Percentiles rank a stretch among this genome's conserved stretches.
Evolutionary conservation across 2,113 vertebrate species (phyloP).

Genomic region (Pitta sordida): DNA sequence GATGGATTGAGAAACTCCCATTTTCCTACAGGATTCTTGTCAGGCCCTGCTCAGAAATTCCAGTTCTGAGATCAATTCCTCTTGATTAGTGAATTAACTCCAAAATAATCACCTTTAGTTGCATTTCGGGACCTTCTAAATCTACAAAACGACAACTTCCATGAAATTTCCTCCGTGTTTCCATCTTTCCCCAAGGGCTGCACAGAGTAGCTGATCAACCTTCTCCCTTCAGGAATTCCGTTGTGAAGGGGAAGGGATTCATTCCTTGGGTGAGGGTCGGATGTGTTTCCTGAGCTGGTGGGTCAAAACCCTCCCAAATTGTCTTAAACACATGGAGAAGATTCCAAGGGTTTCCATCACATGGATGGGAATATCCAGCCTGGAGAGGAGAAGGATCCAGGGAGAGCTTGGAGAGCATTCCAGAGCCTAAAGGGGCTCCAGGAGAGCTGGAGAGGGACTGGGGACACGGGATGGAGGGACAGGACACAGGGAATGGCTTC

Average conservation of each 20-base stretch:
- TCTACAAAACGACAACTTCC: background rate
- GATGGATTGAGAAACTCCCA: background rate
- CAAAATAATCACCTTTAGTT: background rate
- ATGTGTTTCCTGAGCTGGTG: background rate
- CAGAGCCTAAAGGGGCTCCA: too few relatives aligned
- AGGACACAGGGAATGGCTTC: too few relatives aligned
- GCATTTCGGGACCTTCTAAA: background rate
- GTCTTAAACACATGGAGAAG: background rate
- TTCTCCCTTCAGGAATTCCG: background rate
- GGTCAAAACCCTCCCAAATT: background rate
- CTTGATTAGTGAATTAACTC: background rate
- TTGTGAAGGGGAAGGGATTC: background rate
- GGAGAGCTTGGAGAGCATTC: too few relatives aligned
- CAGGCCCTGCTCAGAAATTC: background rate
- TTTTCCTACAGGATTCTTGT: background rate
- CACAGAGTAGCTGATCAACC: background rate
- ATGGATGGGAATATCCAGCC: rapidly evolving
- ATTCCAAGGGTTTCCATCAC: background rate
- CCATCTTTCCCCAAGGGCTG: background rate
- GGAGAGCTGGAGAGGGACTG: too few relatives aligned
- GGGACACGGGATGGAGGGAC: too few relatives aligned
- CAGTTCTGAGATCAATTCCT: background rate
- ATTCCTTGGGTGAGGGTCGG: background rate
- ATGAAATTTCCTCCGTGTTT: background rate
- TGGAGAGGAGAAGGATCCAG: background rate